Evolutionary conservation across 2,113 vertebrate species (phyloP), one percentile per base, ranked within the genome.

Genomic region (Emberiza fucata): DNA sequence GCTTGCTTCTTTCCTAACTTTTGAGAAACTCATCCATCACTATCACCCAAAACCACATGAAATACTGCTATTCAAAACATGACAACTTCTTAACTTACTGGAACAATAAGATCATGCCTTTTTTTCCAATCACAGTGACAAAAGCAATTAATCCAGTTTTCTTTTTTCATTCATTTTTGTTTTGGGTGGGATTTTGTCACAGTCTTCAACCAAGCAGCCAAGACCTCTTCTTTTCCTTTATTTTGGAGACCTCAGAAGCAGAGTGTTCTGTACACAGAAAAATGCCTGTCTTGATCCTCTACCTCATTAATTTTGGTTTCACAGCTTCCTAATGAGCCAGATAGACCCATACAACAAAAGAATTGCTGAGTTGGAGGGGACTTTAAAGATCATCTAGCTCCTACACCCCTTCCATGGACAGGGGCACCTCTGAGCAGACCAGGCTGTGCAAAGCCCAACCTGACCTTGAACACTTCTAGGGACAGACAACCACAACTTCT

Each of bases 51-150:
- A 82, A 19, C 20, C 11, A 51, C 1, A 6, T 51, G 27, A 76
- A 82, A 76, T 35, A 57, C 5, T 59, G 14, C 2, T 61, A 12
- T 35, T 70, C 8, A 44, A 45, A 91, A 39, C 2, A 21, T 0
- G 1, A 29, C 4, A 14, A 6, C 28, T 56, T 57, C 27, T 50
- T 65, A 75, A 81, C 21, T 63, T 72, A 64, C 16, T 0, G 0
- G 27, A 68, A 44, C 16, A 68, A 15, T 50, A 28, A 70, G 23
- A 28, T 11, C 12, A 24, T 28, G 5, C 3, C 21, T 71, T 23
- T 69, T 69, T 70, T 91, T 65, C 13, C 8, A 35, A 66, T 61
- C 15, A 12, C 24, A 79, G 12, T 0, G 1, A 33, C 18, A 57
- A 86, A 61, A 48, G 9, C 6, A 33, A 12, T 54, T 19, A 8